Percentiles rank a stretch among this genome's conserved stretches.
Evolutionary conservation across 2,113 vertebrate species (phyloP).

Genomic region (Centrocercus urophasianus): DNA sequence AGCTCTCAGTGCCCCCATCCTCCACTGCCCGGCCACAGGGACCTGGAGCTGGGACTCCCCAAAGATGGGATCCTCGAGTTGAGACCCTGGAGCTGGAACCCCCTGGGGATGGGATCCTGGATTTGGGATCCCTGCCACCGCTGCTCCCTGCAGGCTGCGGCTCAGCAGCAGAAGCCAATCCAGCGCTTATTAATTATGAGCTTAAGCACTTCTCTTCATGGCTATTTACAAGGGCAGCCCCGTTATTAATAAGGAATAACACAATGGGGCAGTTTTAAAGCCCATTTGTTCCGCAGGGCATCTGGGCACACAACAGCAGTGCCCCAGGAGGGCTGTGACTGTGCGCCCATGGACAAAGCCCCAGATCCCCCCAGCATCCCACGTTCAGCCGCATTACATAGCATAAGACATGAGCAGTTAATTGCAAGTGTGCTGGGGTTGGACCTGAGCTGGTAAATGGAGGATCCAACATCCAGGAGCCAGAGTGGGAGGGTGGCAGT

Average conservation of each 20-base stretch:
- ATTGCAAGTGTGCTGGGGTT: rapidly evolving
- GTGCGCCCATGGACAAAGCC: not conserved
- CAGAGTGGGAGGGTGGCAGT: too few species aligned
- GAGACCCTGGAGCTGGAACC: not conserved
- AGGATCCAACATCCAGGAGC: too few species aligned
- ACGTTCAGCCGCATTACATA: rapidly evolving
- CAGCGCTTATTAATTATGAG: slow-evolving; percentile 65
- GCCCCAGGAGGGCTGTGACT: not conserved
- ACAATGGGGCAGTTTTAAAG: slow-evolving; percentile 45
- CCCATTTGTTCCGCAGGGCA: slow-evolving; percentile 56
- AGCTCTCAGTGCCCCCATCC: not conserved
- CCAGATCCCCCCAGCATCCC: rapidly evolving
- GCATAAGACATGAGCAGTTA: rapidly evolving
- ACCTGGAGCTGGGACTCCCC: not conserved
- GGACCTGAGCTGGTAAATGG: not conserved
- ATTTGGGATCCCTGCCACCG: not conserved
- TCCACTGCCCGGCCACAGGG: not conserved
- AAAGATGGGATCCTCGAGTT: not conserved
- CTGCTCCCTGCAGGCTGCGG: not conserved
- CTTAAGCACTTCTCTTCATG: slow-evolving; percentile 54
- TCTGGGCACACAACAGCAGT: not conserved
- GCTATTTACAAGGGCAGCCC: slow-evolving; percentile 53
- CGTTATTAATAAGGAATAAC: slow-evolving; percentile 57
- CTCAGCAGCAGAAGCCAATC: slow-evolving; percentile 20
- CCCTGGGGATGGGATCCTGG: not conserved